A percentile compares a stretch with the other conserved stretches of the same genome.
Conservation (phyloP, 2,797 vertebrate species). For the Helostoma temminkii region DNA sequence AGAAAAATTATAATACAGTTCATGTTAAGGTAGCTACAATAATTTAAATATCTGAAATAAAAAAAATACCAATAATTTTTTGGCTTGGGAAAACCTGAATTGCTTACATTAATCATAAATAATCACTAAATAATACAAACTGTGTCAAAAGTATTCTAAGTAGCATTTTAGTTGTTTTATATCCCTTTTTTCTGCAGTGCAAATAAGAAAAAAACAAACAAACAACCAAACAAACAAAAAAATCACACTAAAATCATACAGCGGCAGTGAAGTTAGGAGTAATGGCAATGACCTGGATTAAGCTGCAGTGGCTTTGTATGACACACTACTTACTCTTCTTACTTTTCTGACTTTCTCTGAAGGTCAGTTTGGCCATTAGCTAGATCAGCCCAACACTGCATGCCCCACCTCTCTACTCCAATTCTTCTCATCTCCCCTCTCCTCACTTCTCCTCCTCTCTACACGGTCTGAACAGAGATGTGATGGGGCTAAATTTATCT, state of each 20-base stretch:
- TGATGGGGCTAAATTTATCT: conserved; percentile 73
- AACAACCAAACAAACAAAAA: neutral
- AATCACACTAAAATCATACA: conserved; percentile 34
- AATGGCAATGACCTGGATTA: conserved; percentile 65
- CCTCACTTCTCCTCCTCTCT: conserved; percentile 52
- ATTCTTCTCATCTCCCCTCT: conserved; percentile 73
- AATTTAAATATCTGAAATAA: conserved; percentile 28
- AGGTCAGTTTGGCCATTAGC: conserved; percentile 83
- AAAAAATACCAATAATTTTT: conserved; percentile 21
- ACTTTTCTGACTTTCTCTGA: conserved; percentile 77
- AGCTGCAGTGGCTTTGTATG: conserved; percentile 68
- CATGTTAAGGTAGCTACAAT: conserved; percentile 4
- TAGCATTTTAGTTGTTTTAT: neutral
- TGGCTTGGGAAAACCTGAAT: conserved; percentile 36
- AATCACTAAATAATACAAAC: conserved; percentile 41
- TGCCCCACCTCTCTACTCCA: conserved; percentile 78
- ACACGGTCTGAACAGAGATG: conserved; percentile 54
- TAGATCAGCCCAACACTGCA: conserved; percentile 72
- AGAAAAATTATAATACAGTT: conserved; percentile 19
- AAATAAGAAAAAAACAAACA: conserved; percentile 27
- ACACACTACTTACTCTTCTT: conserved; percentile 75
- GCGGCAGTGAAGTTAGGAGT: conserved; percentile 43
- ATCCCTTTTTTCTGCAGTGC: neutral
- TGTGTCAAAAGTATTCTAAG: conserved; percentile 8
- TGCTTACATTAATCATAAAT: conserved; percentile 53